Evolutionary conservation across 2,888 invertebrate species (phyloP), one percentile per base, ranked within the genome.

Genomic region (Latrodectus elegans): DNA sequence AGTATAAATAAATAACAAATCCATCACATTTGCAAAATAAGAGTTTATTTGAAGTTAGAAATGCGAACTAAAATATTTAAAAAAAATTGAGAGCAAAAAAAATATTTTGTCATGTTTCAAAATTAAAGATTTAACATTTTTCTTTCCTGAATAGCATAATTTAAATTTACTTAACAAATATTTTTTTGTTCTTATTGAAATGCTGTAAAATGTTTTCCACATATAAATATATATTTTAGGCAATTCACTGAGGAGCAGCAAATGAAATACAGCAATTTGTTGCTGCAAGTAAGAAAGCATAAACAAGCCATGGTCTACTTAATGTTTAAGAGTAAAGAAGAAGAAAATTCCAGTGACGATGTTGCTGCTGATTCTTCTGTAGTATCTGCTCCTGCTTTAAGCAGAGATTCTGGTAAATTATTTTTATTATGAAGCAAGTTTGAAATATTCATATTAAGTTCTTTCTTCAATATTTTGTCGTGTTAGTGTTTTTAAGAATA

Each of bases 191-290:
- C 4, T 71, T 51, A 51, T 71, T 51, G 49, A 71, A 71, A n/a
- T 15, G 1, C 51, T 68, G 10, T 22, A 9, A 22, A 12, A 68
- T 68, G 17, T 68, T 22, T 12, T 22, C 11, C 26, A 68, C 68
- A 68, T 68, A 26, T 68, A 22, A 4, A 52, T 51, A 2, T 70
- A 17, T 73, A 53, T 81, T 84, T 55, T 38, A 88, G 95, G 91
- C 94, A 94, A 88, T 96, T 94, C 92, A 94, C 95, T 89, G 95
- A 95, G 91, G 95, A 95, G 91, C 95, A 96, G 91, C 95, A 95
- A 53, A 22, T 76, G 15, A 78, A 14, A 17, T 88, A 85, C 93
- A 94, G 95, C 88, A 93, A 95, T 90, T 94, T 96, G 90, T 96
- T 96, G 87, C 89, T 90, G 49, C 91, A 90, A 89, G 91, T 91